Conservation (phyloP, 2,888 invertebrate genomes). For the Hybos culiciformis region DNA sequence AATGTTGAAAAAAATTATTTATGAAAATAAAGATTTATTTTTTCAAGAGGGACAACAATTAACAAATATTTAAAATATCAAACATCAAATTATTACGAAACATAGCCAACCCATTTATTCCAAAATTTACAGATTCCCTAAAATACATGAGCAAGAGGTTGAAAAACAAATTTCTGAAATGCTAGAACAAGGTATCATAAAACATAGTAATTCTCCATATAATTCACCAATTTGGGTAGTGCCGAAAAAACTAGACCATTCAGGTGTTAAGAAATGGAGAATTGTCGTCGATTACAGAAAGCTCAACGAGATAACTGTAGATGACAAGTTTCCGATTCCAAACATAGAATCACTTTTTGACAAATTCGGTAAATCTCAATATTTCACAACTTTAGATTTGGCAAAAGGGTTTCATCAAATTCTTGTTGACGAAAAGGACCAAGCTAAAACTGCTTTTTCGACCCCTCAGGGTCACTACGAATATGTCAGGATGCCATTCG, state of each 20-base stretch:
- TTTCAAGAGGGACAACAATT: slow-evolving; percentile 4
- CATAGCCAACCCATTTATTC: background rate
- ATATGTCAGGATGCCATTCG: no score
- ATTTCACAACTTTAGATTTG: no score
- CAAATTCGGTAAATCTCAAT: no score
- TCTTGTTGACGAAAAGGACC: no score
- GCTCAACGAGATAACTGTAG: no score
- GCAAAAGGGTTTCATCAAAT: no score
- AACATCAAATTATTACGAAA: slow-evolving; percentile 1
- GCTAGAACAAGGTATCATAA: slow-evolving; percentile 5
- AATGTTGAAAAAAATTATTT: background rate
- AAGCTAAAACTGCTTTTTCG: no score
- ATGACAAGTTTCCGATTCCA: no score
- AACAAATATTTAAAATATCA: background rate
- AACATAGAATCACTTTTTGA: no score
- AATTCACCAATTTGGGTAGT: no score
- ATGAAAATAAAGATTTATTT: slow-evolving; percentile 5
- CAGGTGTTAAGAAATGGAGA: slow-evolving; percentile 7
- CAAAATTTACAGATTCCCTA: background rate
- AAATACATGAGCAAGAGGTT: background rate
- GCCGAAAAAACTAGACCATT: slow-evolving; percentile 5
- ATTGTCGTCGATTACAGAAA: slow-evolving; percentile 10
- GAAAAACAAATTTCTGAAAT: slow-evolving; percentile 6
- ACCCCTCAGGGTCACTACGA: no score
- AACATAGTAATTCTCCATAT: no score